Evolutionary conservation across 2,797 vertebrate genomes (phyloP).

Genomic region (Manis javanica): DNA sequence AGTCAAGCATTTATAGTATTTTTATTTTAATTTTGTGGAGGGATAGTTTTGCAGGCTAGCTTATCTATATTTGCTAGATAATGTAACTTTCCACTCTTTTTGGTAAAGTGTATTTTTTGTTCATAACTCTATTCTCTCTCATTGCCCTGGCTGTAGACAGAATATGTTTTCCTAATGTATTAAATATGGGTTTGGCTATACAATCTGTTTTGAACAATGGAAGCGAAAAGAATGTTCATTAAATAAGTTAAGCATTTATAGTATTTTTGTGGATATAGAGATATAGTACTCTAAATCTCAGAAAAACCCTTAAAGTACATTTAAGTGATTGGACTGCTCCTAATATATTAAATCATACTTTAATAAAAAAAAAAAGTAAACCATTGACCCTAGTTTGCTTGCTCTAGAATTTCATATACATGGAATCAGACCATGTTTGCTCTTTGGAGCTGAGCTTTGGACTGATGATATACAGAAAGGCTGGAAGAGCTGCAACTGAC

Average conservation of each 20-base stretch:
- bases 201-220: neutral
- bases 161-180: neutral
- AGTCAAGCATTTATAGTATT: neutral
- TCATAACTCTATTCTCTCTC: neutral
- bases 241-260: no score
- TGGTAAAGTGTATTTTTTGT: neutral
- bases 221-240: neutral
- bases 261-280: no score
- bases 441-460: neutral
- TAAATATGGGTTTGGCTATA: neutral
- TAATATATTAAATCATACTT: neutral
- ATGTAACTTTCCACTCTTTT: neutral
- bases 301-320: neutral
- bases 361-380: no score
- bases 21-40: neutral
- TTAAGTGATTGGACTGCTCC: neutral
- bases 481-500: neutral
- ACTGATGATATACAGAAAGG: neutral
- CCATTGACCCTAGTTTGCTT: no score
- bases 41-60: neutral
- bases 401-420: no score
- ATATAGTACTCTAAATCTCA: neutral
- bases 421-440: no score
- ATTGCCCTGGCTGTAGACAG: neutral
- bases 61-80: neutral